Base-by-base conservation (phyloP, 2,113 vertebrate genomes). In the Amblyornis subalaris region DNA sequence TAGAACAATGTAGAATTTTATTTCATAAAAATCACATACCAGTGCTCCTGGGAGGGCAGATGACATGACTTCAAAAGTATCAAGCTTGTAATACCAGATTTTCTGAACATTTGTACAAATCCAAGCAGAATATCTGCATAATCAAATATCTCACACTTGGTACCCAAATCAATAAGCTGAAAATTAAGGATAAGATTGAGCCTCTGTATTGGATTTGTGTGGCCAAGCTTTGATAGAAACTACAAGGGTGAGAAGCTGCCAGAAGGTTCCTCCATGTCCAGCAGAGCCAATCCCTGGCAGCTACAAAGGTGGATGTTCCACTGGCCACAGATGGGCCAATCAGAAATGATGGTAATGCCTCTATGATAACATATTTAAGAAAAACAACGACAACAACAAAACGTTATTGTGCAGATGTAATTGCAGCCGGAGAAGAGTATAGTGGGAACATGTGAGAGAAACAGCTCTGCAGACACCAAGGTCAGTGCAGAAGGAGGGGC, bases 101-200 rank as follows among this genome's bases (percentile, higher is more conserved):
- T 93, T 93, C 80, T 48, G 28, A 85, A 44, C 42, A 29, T 60
- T 47, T 66, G 24, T 82, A 50, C 6, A 88, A 66, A 51, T 91
- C 10, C 21, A 51, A 11, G 4, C 7, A 89, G 8, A 77, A 26
- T 55, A 54, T 18, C 42, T 74, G 10, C 7, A 38, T 47, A 58
- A 66, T 60, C 12, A 83, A 70, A 58, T 33, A 61, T 24, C 17
- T 89, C 26, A 87, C 1, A 12, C 36, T 36, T 45, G 16, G 3
- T 50, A 42, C 42, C 14, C 55, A 76, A 70, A 62, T n/a, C 62
- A 66, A 26, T 55, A 35, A 88, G 12, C 3, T 29, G 42, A 80
- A 31, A 66, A 64, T 54, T 71, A 77, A 58, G 12, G 4, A 7
- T 66, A 66, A 58, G 2, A 6, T 74, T 58, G 22, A 64, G 3